Evolutionary conservation across 2,797 vertebrate genomes (phyloP).

Genomic region (Lophotriccus pileatus): DNA sequence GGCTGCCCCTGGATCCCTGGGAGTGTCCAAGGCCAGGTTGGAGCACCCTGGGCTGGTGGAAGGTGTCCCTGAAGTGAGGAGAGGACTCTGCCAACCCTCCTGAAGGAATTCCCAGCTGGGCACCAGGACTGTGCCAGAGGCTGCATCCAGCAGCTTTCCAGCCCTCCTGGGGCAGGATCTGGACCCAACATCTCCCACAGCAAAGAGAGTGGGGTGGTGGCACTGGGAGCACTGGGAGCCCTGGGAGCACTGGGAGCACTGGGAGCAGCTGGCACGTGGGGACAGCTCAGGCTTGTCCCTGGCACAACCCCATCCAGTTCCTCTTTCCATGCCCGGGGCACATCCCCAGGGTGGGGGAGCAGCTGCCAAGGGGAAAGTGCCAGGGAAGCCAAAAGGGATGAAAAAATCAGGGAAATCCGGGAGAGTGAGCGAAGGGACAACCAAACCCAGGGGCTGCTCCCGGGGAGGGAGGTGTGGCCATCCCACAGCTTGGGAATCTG

Average conservation of each 20-base stretch:
- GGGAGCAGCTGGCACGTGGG: no score
- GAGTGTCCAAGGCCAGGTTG: rapidly evolving
- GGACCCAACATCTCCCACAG: no score
- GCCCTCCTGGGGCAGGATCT: not conserved
- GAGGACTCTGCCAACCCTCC: no score
- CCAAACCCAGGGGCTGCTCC: rapidly evolving
- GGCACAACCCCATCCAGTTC: not conserved
- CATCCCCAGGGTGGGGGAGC: not conserved
- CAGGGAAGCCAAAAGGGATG: rapidly evolving
- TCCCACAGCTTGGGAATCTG: not conserved
- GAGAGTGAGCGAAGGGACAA: not conserved
- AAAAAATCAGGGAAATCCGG: not conserved
- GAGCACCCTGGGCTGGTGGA: rapidly evolving
- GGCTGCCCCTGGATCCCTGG: not conserved
- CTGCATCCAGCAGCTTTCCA: no score
- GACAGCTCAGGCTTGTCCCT: no score
- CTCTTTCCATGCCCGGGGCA: not conserved
- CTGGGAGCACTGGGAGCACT: not conserved
- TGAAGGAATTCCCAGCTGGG: no score
- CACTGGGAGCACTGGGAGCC: not conserved
- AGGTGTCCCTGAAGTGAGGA: not conserved
- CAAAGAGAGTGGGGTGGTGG: not conserved
- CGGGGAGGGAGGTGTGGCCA: rapidly evolving
- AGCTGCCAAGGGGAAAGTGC: not conserved
- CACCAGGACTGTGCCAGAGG: no score